phyloP scores from a whole-genome alignment of 2,888 invertebrate genomes.

The Aromia moschata region DNA sequence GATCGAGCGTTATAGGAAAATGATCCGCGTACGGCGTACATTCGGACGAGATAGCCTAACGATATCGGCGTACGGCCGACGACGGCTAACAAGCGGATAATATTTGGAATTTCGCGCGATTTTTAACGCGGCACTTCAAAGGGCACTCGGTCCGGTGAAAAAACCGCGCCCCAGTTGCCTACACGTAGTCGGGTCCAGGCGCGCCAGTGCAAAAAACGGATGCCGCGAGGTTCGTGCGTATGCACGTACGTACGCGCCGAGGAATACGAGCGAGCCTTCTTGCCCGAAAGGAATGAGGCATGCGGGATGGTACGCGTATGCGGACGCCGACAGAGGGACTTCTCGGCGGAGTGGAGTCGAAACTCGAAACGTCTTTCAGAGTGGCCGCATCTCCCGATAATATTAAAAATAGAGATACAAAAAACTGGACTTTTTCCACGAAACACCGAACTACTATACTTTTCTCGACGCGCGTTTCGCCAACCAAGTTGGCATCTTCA shows the following conservation, averaged over 20 bases:
- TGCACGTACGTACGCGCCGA: slow-evolving; percentile 55
- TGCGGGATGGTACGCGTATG: slow-evolving; percentile 22
- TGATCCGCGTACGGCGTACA: slow-evolving; percentile 27
- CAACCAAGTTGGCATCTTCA: too few species aligned
- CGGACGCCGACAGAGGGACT: too few species aligned
- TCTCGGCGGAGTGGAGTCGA: too few species aligned
- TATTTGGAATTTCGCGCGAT: slow-evolving; percentile 65
- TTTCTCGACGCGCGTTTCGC: too few species aligned
- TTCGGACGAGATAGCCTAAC: slow-evolving; percentile 32
- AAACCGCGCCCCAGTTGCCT: slow-evolving; percentile 63
- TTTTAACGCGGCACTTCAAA: slow-evolving; percentile 64
- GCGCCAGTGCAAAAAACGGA: slow-evolving; percentile 46
- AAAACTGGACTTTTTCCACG: too few species aligned
- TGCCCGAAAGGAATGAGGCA: slow-evolving; percentile 49
- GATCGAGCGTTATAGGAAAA: slow-evolving; percentile 21
- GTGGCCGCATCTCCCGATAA: too few species aligned
- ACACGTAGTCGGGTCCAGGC: slow-evolving; percentile 56
- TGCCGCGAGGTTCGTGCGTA: slow-evolving; percentile 59
- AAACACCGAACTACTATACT: too few species aligned
- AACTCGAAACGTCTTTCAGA: too few species aligned
- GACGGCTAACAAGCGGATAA: slow-evolving; percentile 63
- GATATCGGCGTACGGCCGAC: slow-evolving; percentile 41
- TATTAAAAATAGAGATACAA: too few species aligned
- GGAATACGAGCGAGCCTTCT: slow-evolving; percentile 50
- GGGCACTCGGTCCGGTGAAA: slow-evolving; percentile 52